Base-by-base conservation (phyloP, 2,113 vertebrate genomes). In the Rhynchomys soricoides region DNA sequence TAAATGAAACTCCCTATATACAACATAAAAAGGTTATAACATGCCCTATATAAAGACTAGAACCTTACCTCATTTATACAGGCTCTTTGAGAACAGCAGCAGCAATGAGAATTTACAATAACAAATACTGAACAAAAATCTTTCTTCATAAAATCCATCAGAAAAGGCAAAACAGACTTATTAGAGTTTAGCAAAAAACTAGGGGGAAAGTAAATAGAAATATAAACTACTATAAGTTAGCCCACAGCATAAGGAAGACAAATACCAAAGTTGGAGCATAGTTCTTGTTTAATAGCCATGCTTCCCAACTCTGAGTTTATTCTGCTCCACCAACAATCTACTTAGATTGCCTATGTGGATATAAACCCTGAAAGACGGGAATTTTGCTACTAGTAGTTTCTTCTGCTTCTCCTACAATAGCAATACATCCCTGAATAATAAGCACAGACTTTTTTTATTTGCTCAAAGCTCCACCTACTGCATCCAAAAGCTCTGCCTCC, bases 91-190 rank as follows among this genome's bases (percentile, higher is more conserved):
- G 98, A 97, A 88, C 98, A 98, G 97, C 98, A 98, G 85, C 98
- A 99, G 81, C 99, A 99, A 93, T 98, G 98, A 92, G 99, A 99
- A 98, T 98, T 99, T 97, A 99, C 86, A 83, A 99, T 98, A 64
- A 99, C 97, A 98, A 99, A 98, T 55, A 99, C 77, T 2, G 99
- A 98, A 87, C 98, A 98, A 96, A 98, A 95, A 83, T 99, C 99
- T 98, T 98, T 98, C 87, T 97, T 99, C 90, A 98, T 96, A 97
- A 98, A 98, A 99, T 99, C 99, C 99, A 99, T 99, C 70, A 96
- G 93, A 94, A 98, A 98, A 97, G 21, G 74, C 55, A 94, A 96
- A 92, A 94, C 0, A 92, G 57, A 86, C 52, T 93, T 92, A 57
- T 93, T 93, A 93, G 1, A 89, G 19, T 94, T 77, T 88, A 68